phyloP scores from a whole-genome alignment of 2,888 invertebrate genomes.

The Rhamphomyia laevipes region DNA sequence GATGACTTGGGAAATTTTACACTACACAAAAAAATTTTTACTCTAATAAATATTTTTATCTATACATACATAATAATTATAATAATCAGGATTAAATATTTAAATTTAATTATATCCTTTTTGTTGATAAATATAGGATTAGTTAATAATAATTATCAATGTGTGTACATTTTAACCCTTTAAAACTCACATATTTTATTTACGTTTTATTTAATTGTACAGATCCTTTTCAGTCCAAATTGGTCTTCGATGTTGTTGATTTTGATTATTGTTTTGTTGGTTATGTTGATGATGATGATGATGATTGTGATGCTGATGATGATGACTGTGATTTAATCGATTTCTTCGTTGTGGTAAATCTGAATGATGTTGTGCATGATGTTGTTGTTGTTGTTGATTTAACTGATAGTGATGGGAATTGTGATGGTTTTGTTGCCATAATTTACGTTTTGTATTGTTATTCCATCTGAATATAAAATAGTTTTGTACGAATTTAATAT shows the following conservation, averaged over 20 bases:
- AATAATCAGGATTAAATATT: no score
- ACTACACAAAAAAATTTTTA: no score
- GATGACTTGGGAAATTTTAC: no score
- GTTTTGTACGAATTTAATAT: conserved; percentile 16
- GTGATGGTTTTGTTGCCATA: conserved; percentile 23
- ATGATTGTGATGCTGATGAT: conserved; percentile 23
- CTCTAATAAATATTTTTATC: no score
- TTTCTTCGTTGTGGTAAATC: neutral
- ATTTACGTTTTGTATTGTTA: conserved; percentile 23
- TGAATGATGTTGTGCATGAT: neutral
- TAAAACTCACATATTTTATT: no score
- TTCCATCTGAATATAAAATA: conserved; percentile 20
- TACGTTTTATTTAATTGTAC: conserved; percentile 8
- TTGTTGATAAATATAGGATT: no score
- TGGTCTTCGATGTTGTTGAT: conserved; percentile 7
- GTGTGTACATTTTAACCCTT: no score
- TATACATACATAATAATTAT: no score
- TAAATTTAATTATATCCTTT: no score
- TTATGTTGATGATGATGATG: conserved; percentile 14
- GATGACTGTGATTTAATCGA: conserved; percentile 16
- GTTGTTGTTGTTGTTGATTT: neutral
- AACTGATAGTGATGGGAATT: neutral
- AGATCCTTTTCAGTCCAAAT: conserved; percentile 13
- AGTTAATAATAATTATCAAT: no score
- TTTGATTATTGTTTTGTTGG: conserved; percentile 5